Conservation (phyloP, 2,113 vertebrate genomes). For the Megaceryle maxima region DNA sequence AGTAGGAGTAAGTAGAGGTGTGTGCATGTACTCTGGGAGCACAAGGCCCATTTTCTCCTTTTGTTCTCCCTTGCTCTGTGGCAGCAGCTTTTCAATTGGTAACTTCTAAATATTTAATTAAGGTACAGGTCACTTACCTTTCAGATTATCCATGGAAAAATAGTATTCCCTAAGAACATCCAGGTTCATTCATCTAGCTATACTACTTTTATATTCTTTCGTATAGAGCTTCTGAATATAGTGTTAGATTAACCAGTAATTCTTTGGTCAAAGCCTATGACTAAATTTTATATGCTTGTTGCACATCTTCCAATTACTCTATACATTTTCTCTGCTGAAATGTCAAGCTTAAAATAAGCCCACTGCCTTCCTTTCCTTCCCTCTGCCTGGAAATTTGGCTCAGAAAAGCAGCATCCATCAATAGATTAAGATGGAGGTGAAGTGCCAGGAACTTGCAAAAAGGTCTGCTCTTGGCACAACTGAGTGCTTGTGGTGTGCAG, state of each 20-base stretch:
- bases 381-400: constrained; percentile 17
- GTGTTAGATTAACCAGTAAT: not conserved
- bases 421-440: constrained; percentile 13
- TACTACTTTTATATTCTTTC: constrained; percentile 1
- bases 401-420: not conserved
- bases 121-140: not conserved
- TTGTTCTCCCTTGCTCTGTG: not conserved
- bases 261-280: not conserved
- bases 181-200: not conserved
- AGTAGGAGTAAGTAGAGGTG: not conserved
- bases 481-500: not conserved
- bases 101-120: constrained; percentile 40
- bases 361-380: not conserved
- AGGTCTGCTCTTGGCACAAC: not conserved
- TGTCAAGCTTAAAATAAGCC: constrained; percentile 28
- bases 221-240: not conserved
- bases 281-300: not conserved
- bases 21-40: not conserved
- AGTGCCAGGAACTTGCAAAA: constrained; percentile 21
- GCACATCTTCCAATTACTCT: constrained; percentile 13
- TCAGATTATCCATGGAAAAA: not conserved
- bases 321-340: not conserved
- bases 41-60: not conserved
- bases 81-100: not conserved
- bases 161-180: not conserved